Evolutionary conservation across 2,888 invertebrate genomes (phyloP).

Genomic region (Caenorhabditis sp.): DNA sequence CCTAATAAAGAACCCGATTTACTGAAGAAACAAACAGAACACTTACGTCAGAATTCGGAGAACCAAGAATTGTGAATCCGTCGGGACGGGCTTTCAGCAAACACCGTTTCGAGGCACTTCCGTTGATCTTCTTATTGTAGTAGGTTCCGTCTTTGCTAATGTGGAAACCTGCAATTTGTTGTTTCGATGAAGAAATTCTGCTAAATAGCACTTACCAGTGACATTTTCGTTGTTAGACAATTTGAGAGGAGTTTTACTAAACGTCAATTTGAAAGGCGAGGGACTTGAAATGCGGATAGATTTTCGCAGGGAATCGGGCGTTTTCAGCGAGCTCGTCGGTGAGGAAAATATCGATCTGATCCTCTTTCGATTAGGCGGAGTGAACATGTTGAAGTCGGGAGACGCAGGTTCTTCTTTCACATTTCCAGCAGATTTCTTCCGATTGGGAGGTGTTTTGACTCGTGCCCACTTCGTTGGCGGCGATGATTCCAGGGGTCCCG

Average conservation of each 20-base stretch:
- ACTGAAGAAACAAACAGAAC: too few species aligned
- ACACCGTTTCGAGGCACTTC: conserved; percentile 47
- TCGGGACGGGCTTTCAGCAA: conserved; percentile 29
- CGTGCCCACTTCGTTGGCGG: conserved; percentile 62
- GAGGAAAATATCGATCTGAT: conserved; percentile 26
- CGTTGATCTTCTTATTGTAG: conserved; percentile 38
- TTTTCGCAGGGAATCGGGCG: conserved; percentile 43
- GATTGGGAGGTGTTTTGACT: conserved; percentile 52
- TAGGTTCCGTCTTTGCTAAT: conserved; percentile 46
- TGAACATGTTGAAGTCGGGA: conserved; percentile 34
- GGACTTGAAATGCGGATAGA: conserved; percentile 45
- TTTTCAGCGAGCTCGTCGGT: conserved; percentile 30
- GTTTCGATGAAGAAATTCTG: not conserved
- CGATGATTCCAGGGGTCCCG: conserved; percentile 25
- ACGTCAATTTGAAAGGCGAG: conserved; percentile 47
- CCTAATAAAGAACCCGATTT: too few species aligned
- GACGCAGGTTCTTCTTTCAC: conserved; percentile 7
- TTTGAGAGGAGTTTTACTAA: conserved; percentile 58
- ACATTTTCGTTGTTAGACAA: conserved; percentile 63
- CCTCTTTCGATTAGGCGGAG: conserved; percentile 39
- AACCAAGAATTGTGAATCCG: conserved; percentile 44
- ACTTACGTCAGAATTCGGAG: conserved; percentile 55
- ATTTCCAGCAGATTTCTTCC: conserved; percentile 26
- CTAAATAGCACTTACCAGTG: conserved; percentile 32
- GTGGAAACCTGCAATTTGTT: conserved; percentile 31